Evolutionary conservation across 2,888 invertebrate species (phyloP), one percentile per base, ranked within the genome.

Genomic region (Scaeva pyrastri): DNA sequence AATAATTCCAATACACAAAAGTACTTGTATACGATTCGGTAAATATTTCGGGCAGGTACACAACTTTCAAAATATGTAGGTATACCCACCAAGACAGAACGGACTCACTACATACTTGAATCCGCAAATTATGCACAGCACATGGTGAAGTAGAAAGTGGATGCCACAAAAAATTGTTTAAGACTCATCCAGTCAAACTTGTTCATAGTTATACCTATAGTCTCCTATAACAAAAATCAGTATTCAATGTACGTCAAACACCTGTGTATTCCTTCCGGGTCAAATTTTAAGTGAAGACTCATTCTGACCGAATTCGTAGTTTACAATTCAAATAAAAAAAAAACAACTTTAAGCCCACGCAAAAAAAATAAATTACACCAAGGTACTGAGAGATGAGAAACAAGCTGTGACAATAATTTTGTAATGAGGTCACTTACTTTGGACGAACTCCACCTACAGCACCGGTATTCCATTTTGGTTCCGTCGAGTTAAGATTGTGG

Each of bases 341-440:
- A 76, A 72, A 75, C 48, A 66, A 66, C 58, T 58, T 43, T 3
- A 82, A 72, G 43, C 66, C 45, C 74, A 77, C 71, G 72, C 72
- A 60, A 39, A 45, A 39, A 43, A 43, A 31, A 45, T 48, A 31
- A 8, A 14, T 72, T 58, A 31, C 31, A 31, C 8, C 8, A 31
- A 23, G 75, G 52, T 48, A 75, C 60, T 62, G n/a, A 21, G 64
- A 84, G 14, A 77, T 70, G 72, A 71, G 73, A 75, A 80, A 41
- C 76, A 71, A 79, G 2, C 5, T 77, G 73, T 88, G 80, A 84
- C 72, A 76, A 77, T 77, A 72, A 68, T 74, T 56, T 48, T 88
- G 90, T 90, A 92, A 90, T 91, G 91, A 89, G 92, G 92, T 92
- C 92, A 92, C 92, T 92, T 92, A 92, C 92, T 91, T 92, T 92